phyloP scores from a whole-genome alignment of 2,888 invertebrate species.

The Octodonta nipae region DNA sequence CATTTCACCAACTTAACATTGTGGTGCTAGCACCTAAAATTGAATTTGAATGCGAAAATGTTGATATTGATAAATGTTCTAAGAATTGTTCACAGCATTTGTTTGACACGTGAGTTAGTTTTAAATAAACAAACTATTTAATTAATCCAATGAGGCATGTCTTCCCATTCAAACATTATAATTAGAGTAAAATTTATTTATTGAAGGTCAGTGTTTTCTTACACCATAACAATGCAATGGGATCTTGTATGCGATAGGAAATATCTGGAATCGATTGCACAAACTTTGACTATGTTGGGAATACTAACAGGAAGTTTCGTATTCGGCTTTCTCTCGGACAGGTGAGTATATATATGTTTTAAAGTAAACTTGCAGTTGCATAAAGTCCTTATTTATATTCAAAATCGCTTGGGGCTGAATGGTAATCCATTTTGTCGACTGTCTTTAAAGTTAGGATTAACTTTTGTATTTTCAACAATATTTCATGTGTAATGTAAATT shows the following conservation, averaged over 20 bases:
- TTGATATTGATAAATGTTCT: slow-evolving; percentile 40
- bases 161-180: no score
- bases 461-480: no score
- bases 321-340: slow-evolving; percentile 59
- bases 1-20: slow-evolving; percentile 62
- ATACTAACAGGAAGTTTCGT: slow-evolving; percentile 57
- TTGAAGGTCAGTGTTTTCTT: slow-evolving; percentile 43
- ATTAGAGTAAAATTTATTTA: no score
- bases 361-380: background rate
- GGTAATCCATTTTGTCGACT: no score
- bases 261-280: slow-evolving; percentile 54
- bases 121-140: no score
- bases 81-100: no score
- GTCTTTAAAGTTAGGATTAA: no score
- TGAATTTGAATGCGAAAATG: slow-evolving; percentile 33
- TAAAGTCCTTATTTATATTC: no score
- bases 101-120: no score
- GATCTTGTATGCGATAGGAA: slow-evolving; percentile 51
- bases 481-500: no score
- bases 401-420: no score
- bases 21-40: slow-evolving; percentile 58
- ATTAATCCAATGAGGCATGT: no score
- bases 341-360: slow-evolving; percentile 27
- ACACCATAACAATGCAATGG: slow-evolving; percentile 62
- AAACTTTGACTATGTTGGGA: slow-evolving; percentile 61